Conservation (phyloP, 2,113 vertebrate genomes). For the Anoura caudifer region DNA sequence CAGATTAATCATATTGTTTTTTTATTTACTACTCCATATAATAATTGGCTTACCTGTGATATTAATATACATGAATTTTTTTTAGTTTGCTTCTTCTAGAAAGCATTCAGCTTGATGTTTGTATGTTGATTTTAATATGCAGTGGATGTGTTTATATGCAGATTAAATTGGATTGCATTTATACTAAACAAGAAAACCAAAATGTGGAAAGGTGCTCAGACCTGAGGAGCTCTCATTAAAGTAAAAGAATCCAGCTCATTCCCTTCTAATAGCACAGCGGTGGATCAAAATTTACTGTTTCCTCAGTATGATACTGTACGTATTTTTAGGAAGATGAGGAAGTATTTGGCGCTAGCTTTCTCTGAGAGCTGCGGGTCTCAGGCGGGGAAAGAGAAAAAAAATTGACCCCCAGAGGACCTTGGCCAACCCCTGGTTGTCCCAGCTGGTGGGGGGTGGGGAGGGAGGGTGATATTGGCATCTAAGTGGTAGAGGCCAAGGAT, state of each 20-base stretch:
- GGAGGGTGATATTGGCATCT: background rate
- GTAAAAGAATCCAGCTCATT: background rate
- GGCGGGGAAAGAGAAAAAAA: rapidly evolving
- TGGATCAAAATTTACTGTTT: background rate
- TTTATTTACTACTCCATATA: constrained; percentile 75
- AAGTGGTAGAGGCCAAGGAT: background rate
- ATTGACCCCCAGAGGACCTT: background rate
- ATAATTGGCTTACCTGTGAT: constrained; percentile 74
- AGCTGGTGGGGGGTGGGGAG: rapidly evolving
- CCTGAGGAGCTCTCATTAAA: constrained; percentile 37
- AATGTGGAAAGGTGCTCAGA: constrained; percentile 20
- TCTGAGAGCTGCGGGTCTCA: background rate
- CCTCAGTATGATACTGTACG: rapidly evolving
- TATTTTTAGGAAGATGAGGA: background rate
- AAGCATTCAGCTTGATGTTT: constrained; percentile 63
- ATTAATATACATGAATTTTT: constrained; percentile 76
- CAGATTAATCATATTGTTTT: constrained; percentile 73
- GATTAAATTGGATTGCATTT: constrained; percentile 72
- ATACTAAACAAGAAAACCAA: constrained; percentile 65
- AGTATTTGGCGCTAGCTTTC: background rate
- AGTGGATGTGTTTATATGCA: constrained; percentile 75
- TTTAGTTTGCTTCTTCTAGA: constrained; percentile 66
- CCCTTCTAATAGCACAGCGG: background rate
- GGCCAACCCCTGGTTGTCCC: background rate
- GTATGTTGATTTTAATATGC: constrained; percentile 74